Conservation (phyloP, 2,888 invertebrate genomes). For the Melipona beecheii region DNA sequence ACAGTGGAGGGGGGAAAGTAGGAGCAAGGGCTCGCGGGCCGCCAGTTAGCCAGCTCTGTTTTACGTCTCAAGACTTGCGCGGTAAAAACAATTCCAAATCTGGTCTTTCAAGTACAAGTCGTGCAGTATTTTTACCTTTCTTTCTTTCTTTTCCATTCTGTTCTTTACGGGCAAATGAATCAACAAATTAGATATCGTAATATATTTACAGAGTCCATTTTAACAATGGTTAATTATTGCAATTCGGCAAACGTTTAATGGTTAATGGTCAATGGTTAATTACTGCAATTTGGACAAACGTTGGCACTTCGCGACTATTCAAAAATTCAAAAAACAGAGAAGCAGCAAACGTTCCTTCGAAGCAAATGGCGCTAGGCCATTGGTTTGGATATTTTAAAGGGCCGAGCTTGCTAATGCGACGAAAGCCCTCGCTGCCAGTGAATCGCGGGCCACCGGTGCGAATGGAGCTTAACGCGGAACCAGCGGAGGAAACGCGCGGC, state of each 20-base stretch:
- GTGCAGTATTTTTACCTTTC: no score
- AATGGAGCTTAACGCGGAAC: conserved; percentile 34
- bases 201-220: not conserved
- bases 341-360: not conserved
- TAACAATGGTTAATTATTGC: not conserved
- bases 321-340: not conserved
- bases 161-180: not conserved
- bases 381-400: conserved; percentile 15
- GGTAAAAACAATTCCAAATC: no score
- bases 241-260: no score
- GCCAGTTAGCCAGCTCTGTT: no score
- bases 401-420: conserved; percentile 23
- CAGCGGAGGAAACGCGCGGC: conserved; percentile 3
- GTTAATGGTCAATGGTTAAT: no score
- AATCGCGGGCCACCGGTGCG: conserved; percentile 6
- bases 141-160: not conserved
- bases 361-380: not conserved
- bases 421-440: not conserved
- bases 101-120: no score
- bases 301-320: not conserved
- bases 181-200: not conserved
- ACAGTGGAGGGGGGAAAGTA: no score
- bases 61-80: no score
- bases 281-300: no score
- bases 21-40: no score